Percentiles rank a stretch among this genome's conserved stretches.
These are phyloP conservation scores for Nerophis lumbriciformis DNA, from an alignment of 2,113 vertebrate genomes.

Conservation along the genomic window DNA sequence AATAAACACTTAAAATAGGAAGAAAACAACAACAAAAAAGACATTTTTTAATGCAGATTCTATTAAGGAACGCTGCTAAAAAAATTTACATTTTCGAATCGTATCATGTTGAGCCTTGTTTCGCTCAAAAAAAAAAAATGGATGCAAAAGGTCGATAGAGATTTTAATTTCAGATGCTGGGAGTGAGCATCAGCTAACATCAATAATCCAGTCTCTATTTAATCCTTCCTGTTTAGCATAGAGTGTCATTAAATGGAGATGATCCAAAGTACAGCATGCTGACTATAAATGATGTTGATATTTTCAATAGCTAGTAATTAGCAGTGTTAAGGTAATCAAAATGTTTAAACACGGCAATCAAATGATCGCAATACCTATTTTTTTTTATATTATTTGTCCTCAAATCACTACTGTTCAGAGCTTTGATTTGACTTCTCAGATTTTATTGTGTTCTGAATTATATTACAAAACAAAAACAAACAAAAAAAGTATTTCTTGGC, in stretches of 20 bases:
- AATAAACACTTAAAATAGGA: too few relatives aligned
- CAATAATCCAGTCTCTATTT: constrained; percentile 27
- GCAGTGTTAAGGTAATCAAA: neutral
- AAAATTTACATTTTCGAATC: neutral
- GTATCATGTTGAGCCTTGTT: neutral
- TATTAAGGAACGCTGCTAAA: neutral
- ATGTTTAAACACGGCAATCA: too few relatives aligned
- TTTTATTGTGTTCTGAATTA: too few relatives aligned
- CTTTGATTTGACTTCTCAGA: too few relatives aligned
- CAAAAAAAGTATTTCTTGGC: too few relatives aligned
- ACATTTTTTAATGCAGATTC: neutral
- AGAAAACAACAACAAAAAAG: too few relatives aligned
- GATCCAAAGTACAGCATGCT: neutral
- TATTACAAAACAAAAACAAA: too few relatives aligned
- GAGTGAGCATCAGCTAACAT: constrained; percentile 14
- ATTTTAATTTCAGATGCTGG: constrained; percentile 3
- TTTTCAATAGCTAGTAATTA: neutral
- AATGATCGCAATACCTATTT: too few relatives aligned
- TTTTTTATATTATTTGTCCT: too few relatives aligned
- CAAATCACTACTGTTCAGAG: too few relatives aligned
- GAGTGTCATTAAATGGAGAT: neutral
- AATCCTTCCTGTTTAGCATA: constrained; percentile 11
- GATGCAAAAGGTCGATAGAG: constrained; percentile 4
- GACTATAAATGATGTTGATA: neutral
- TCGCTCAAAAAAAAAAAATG: neutral